These are phyloP conservation scores for Grus americana DNA, from an alignment of 2,113 vertebrate genomes.

Conservation along the genomic window DNA sequence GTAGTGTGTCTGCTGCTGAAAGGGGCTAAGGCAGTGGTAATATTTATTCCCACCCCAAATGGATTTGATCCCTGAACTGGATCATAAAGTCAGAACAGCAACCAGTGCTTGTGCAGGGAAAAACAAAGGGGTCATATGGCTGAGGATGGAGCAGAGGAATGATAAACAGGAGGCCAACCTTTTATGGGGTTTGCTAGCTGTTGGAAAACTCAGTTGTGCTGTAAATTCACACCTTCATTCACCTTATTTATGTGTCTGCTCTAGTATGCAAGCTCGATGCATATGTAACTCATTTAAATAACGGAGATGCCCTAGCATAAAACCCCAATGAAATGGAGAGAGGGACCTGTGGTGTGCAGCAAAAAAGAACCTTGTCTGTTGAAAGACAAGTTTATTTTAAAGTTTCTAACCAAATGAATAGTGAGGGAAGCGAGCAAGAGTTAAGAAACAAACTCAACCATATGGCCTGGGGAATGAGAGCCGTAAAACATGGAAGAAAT, in stretches of 20 bases:
- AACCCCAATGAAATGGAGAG: not conserved
- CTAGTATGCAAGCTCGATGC: not conserved
- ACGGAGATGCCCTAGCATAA: not conserved
- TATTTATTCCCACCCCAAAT: not conserved
- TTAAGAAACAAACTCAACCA: not conserved
- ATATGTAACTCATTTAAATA: not conserved
- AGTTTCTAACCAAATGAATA: not conserved
- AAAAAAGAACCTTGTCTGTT: not conserved
- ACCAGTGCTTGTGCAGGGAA: not conserved
- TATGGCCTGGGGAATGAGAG: not conserved
- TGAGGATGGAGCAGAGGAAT: not conserved
- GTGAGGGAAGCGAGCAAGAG: not conserved
- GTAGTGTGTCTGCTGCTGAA: not conserved
- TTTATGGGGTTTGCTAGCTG: not conserved
- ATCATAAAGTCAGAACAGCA: not conserved
- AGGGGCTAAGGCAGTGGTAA: not conserved
- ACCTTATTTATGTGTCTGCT: not conserved
- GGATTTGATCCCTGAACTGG: not conserved
- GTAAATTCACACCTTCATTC: not conserved
- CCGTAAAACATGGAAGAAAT: not conserved
- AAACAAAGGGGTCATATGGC: slow-evolving; percentile 1
- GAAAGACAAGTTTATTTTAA: not conserved
- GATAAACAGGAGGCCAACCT: not conserved
- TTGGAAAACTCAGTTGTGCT: not conserved
- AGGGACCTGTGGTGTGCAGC: not conserved